Evolutionary conservation across 2,113 vertebrate species (phyloP).

Genomic region (Beaufortia kweichowensis): DNA sequence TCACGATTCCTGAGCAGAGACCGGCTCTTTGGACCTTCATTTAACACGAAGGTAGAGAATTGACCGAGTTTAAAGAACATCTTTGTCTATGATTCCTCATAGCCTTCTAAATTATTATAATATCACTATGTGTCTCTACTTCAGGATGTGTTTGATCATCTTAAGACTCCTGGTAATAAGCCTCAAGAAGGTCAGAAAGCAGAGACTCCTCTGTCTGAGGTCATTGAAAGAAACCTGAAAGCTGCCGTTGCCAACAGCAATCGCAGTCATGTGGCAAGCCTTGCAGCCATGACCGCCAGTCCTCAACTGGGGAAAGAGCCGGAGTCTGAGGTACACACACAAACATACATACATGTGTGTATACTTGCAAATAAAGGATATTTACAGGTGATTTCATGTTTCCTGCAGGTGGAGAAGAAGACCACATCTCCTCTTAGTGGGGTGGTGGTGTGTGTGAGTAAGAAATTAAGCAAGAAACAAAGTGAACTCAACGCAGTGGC

Average conservation of each 20-base stretch:
- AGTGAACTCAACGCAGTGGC: slow-evolving; percentile 87
- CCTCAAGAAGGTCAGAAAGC: slow-evolving; percentile 67
- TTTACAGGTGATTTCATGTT: background rate
- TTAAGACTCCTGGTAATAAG: slow-evolving; percentile 81
- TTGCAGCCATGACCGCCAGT: slow-evolving; percentile 78
- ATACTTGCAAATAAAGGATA: background rate
- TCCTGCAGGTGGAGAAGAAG: slow-evolving; percentile 59
- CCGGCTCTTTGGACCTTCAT: slow-evolving; percentile 89
- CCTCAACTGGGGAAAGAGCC: slow-evolving; percentile 73
- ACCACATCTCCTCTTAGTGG: slow-evolving; percentile 71
- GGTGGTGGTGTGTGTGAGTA: slow-evolving; percentile 90
- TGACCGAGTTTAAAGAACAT: background rate
- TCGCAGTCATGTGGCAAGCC: slow-evolving; percentile 57
- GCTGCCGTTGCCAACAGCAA: slow-evolving; percentile 88
- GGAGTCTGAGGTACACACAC: slow-evolving; percentile 57
- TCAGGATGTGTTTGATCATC: slow-evolving; percentile 86
- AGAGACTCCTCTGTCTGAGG: slow-evolving; percentile 88
- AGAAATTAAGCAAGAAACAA: slow-evolving; percentile 91
- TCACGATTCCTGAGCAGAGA: slow-evolving; percentile 93
- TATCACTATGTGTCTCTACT: background rate
- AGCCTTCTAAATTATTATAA: background rate
- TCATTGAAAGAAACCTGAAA: slow-evolving; percentile 86
- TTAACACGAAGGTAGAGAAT: slow-evolving; percentile 85
- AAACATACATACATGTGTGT: background rate
- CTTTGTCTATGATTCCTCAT: too few species aligned